phyloP scores from a whole-genome alignment of 1,140 invertebrate species.

The Orchesella cincta region DNA sequence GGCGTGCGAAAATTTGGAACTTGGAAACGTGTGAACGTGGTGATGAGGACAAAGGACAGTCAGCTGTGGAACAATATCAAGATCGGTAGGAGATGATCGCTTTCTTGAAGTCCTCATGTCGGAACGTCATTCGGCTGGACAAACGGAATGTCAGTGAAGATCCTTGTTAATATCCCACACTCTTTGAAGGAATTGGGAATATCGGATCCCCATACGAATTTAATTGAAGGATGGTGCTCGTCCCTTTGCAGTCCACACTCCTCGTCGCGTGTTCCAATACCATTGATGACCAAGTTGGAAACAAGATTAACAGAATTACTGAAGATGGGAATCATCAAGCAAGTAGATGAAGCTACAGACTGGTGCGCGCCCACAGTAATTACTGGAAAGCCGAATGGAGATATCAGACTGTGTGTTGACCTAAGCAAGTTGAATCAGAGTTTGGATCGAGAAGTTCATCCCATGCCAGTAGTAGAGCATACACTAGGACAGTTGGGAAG shows the following conservation, averaged over 20 bases:
- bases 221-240: slow-evolving; percentile 23
- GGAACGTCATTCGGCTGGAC: too few relatives aligned
- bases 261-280: slow-evolving; percentile 40
- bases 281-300: slow-evolving; percentile 35
- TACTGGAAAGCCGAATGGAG: slow-evolving; percentile 53
- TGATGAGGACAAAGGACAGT: not conserved
- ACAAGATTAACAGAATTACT: slow-evolving; percentile 43
- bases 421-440: slow-evolving; percentile 28
- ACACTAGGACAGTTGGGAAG: slow-evolving; percentile 29
- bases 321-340: slow-evolving; percentile 52
- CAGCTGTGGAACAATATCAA: not conserved
- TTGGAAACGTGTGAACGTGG: not conserved
- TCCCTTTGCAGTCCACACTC: slow-evolving; percentile 24
- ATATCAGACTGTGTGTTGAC: slow-evolving; percentile 44
- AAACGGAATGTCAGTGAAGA: too few relatives aligned
- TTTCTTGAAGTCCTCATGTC: too few relatives aligned
- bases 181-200: slow-evolving; percentile 35
- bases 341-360: slow-evolving; percentile 52
- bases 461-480: slow-evolving; percentile 36
- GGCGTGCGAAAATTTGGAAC: not conserved
- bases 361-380: slow-evolving; percentile 52
- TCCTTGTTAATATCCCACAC: slow-evolving; percentile 31
- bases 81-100: too few relatives aligned
- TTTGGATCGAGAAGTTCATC: slow-evolving; percentile 35
- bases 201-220: slow-evolving; percentile 26